These are phyloP conservation scores for Vultur gryphus DNA, from an alignment of 2,797 vertebrate species.

Conservation along the genomic window DNA sequence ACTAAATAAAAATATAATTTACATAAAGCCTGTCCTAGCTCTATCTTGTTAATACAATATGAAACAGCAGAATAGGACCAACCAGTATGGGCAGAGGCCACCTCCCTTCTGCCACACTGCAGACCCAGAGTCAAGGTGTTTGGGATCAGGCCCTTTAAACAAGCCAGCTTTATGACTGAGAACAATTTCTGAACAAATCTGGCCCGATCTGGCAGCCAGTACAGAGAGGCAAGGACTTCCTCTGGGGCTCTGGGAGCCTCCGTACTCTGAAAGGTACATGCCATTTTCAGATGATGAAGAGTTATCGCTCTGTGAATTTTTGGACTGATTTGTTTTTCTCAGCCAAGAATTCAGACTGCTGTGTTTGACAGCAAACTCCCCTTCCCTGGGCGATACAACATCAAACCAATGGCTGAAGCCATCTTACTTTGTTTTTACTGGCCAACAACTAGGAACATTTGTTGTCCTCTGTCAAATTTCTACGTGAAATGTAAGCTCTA, in stretches of 20 bases:
- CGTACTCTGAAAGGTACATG: background rate
- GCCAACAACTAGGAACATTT: conserved; percentile 19
- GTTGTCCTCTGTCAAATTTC: conserved; percentile 14
- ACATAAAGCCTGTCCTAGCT: background rate
- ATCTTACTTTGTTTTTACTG: conserved; percentile 4
- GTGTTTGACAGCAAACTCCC: background rate
- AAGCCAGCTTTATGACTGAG: background rate
- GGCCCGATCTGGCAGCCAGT: background rate
- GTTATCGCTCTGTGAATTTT: background rate
- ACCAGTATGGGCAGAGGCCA: background rate
- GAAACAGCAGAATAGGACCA: background rate
- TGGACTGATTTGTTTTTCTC: background rate
- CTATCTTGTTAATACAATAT: background rate
- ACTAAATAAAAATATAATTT: background rate
- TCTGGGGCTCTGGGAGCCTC: background rate
- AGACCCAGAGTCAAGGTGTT: background rate
- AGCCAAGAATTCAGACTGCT: background rate
- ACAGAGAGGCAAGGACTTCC: background rate
- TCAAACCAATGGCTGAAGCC: background rate
- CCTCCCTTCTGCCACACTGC: background rate
- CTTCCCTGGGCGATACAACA: background rate
- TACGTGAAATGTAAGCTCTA: conserved; percentile 5
- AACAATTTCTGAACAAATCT: background rate
- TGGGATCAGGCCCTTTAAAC: background rate
- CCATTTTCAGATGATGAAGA: background rate